phyloP scores from a whole-genome alignment of 2,888 invertebrate genomes.

The Drosophila flavopinicola region DNA sequence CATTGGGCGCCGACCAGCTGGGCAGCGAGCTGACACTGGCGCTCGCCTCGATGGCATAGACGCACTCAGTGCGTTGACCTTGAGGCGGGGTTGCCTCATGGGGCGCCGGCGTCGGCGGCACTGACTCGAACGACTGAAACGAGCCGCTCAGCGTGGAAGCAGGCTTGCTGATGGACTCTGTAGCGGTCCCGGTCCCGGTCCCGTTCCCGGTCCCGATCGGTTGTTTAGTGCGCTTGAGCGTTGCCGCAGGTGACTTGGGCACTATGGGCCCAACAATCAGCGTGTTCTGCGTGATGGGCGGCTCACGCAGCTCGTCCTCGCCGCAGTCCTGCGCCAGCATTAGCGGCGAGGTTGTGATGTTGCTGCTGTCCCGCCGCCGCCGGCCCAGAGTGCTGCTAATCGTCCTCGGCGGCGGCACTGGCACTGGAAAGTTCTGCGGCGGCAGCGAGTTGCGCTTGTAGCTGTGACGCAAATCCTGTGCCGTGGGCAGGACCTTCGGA shows the following conservation, averaged over 20 bases:
- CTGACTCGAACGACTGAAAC: constrained; percentile 71
- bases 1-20: constrained; percentile 70
- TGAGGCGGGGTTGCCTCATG: constrained; percentile 70
- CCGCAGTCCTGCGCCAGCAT: constrained; percentile 85
- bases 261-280: constrained; percentile 86
- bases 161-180: constrained; percentile 2
- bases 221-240: constrained; percentile 54
- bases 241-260: constrained; percentile 82
- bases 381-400: constrained; percentile 88
- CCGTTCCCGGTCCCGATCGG: neutral
- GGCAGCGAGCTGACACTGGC: constrained; percentile 46
- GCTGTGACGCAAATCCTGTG: constrained; percentile 51
- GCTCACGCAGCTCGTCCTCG: constrained; percentile 84
- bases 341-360: constrained; percentile 84
- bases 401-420: constrained; percentile 91
- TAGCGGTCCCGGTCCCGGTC: neutral
- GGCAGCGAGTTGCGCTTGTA: constrained; percentile 85
- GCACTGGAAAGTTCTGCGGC: constrained; percentile 86
- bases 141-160: constrained; percentile 60
- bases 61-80: constrained; percentile 81
- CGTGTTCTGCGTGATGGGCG: constrained; percentile 85
- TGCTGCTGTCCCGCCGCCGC: constrained; percentile 83
- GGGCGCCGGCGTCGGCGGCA: constrained; percentile 64
- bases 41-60: constrained; percentile 76
- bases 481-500: constrained; percentile 93